These are phyloP conservation scores for Drosophila longiperda DNA, from an alignment of 2,888 invertebrate genomes.

Conservation along the genomic window DNA sequence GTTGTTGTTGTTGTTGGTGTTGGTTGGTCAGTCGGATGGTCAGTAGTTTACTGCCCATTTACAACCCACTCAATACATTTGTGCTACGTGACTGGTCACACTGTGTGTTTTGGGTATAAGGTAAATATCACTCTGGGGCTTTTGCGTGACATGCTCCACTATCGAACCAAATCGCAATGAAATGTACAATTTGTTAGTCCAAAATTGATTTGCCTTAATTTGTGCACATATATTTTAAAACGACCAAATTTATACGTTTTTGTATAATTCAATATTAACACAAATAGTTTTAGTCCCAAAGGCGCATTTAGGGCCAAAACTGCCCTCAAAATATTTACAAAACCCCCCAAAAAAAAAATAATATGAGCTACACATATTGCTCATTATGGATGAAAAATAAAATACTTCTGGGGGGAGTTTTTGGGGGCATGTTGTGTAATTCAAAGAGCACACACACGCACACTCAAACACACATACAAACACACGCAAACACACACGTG, in stretches of 20 bases:
- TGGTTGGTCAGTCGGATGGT: slow-evolving; percentile 52
- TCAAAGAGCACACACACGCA: background rate
- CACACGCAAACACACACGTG: background rate
- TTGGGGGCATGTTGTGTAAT: slow-evolving; percentile 7
- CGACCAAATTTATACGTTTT: slow-evolving; percentile 27
- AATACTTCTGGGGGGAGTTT: slow-evolving; percentile 29
- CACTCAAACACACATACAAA: slow-evolving; percentile 2
- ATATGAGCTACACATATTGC: slow-evolving; percentile 64
- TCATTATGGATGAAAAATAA: slow-evolving; percentile 72
- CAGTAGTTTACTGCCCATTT: slow-evolving; percentile 73
- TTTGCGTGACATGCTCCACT: slow-evolving; percentile 44
- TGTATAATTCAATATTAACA: slow-evolving; percentile 11
- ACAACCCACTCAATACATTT: slow-evolving; percentile 76
- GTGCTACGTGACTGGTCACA: slow-evolving; percentile 77
- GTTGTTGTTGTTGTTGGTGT: slow-evolving; percentile 1
- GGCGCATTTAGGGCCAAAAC: slow-evolving; percentile 63
- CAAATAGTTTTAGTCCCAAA: slow-evolving; percentile 62
- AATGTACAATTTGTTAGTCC: slow-evolving; percentile 64
- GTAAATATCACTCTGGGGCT: slow-evolving; percentile 43
- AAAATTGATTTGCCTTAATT: slow-evolving; percentile 79
- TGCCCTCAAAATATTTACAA: slow-evolving; percentile 72
- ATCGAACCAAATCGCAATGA: slow-evolving; percentile 55
- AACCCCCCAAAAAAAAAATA: slow-evolving; percentile 45
- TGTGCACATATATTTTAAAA: slow-evolving; percentile 68
- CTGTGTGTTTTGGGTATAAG: slow-evolving; percentile 32